Base-by-base conservation (phyloP, 2,888 invertebrate genomes). In the Amphipoea lucens region DNA sequence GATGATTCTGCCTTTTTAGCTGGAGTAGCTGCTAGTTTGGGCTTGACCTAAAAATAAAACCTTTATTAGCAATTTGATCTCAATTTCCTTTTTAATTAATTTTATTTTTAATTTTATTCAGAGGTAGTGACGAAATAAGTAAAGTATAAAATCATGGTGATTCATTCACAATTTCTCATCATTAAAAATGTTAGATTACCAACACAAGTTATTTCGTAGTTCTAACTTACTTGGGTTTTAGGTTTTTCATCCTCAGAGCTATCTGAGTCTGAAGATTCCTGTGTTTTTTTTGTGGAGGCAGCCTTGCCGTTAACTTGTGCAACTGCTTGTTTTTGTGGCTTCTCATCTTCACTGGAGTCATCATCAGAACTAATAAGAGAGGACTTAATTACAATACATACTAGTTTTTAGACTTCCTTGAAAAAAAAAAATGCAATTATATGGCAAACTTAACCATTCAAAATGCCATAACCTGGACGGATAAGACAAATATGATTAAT, bases 41-140 rank as follows among this genome's bases (percentile, higher is more conserved):
- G 76, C 76, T 88, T 89, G 11, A 70, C 77, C 89, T 89, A 66
- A 68, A 85, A 83, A 40, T 51, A 48, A 23, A 6, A 57, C 9
- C 12, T 17, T 17, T n/a, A 23, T 57, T 65, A 62, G 4, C 0
- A 76, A 67, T n/a, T 11, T 68, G 29, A 67, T 51, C 9, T 60
- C 17, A 12, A 36, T 11, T 20, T n/a, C 20, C 0, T 12, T 23
- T 40, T 17, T 23, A 12, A 29, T 57, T 66, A 20, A 51, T 12
- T 42, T 1, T 23, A 29, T 36, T 69, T 40, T 42, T 63, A 42
- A 23, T 66, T 65, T 71, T 79, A 68, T 84, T 92, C 92, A 96
- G 96, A 95, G 96, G 96, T 96, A 96, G 96, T 96, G 96, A 96
- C 96, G 95, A 96, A 96, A 94, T 88, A 83, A 67, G 62, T 76